Percentiles rank a stretch among this genome's conserved stretches.
Conservation (phyloP, 1,140 invertebrate species). For the Camponotus vicinus region DNA sequence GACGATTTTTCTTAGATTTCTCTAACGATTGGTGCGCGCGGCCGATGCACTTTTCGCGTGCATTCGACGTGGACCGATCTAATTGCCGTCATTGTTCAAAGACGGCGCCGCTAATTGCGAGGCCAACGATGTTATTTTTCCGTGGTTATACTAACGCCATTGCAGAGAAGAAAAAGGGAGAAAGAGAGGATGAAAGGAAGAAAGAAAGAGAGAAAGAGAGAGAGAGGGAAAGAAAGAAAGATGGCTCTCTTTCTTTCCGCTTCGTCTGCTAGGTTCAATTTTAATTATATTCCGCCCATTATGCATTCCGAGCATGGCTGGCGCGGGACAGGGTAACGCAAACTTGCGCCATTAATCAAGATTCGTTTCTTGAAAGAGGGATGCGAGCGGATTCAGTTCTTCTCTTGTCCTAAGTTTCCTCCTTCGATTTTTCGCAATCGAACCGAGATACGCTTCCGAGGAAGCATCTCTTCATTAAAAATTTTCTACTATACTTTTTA, state of each 20-base stretch:
- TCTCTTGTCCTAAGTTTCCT: conserved; percentile 64
- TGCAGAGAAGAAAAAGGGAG: background rate
- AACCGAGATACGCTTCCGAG: background rate
- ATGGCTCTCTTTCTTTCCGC: conserved; percentile 46
- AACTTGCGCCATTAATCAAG: conserved; percentile 85
- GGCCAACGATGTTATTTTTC: conserved; percentile 58
- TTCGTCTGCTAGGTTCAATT: conserved; percentile 77
- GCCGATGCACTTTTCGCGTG: conserved; percentile 36
- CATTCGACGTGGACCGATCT: conserved; percentile 50
- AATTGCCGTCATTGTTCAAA: conserved; percentile 72
- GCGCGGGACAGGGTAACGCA: conserved; percentile 66
- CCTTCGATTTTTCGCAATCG: conserved; percentile 52
- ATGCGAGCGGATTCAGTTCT: conserved; percentile 65
- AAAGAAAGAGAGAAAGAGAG: background rate
- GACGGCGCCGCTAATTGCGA: conserved; percentile 61
- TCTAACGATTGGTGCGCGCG: conserved; percentile 26
- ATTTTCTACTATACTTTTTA: background rate
- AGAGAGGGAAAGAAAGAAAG: background rate
- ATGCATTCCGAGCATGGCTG: conserved; percentile 81
- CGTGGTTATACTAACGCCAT: conserved; percentile 25
- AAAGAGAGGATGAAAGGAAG: background rate
- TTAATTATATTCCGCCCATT: conserved; percentile 80
- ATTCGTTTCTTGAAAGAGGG: conserved; percentile 76
- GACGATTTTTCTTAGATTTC: conserved; percentile 32
- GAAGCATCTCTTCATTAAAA: conserved; percentile 15